phyloP scores from a whole-genome alignment of 1,140 invertebrate species.

The Drosophila asahinai region DNA sequence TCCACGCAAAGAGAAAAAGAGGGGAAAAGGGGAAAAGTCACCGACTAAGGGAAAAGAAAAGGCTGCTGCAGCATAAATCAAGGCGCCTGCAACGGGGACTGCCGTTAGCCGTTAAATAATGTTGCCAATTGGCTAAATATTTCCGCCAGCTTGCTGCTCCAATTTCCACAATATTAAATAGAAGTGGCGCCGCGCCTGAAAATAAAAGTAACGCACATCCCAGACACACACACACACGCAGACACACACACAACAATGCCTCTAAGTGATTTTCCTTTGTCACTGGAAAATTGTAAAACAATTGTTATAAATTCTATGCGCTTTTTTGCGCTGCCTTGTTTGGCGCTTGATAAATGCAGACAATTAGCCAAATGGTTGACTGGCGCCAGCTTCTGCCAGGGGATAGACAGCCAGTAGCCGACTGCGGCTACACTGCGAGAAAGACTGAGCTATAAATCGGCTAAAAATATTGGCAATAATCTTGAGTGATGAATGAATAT shows the following conservation, averaged over 20 bases:
- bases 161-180: conserved; percentile 63
- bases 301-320: conserved; percentile 78
- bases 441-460: background rate
- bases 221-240: conserved; percentile 20
- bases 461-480: too few relatives aligned
- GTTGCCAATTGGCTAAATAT: conserved; percentile 76
- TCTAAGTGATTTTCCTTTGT: conserved; percentile 45
- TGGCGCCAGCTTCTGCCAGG: conserved; percentile 66
- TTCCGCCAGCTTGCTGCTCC: conserved; percentile 61
- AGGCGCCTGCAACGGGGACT: conserved; percentile 38
- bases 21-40: conserved; percentile 9
- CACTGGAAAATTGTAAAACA: conserved; percentile 71
- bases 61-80: conserved; percentile 71
- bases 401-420: conserved; percentile 43
- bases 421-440: conserved; percentile 2
- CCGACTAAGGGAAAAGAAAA: conserved; percentile 41
- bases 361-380: conserved; percentile 79
- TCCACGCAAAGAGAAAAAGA: background rate
- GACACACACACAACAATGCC: conserved; percentile 34
- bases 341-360: conserved; percentile 78
- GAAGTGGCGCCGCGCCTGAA: conserved; percentile 57
- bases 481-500: too few relatives aligned
- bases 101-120: conserved; percentile 68
- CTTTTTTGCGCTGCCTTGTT: conserved; percentile 50
- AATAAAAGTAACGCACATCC: conserved; percentile 56